phyloP scores from a whole-genome alignment of 2,888 invertebrate species.

The Caenorhabditis japonica region DNA sequence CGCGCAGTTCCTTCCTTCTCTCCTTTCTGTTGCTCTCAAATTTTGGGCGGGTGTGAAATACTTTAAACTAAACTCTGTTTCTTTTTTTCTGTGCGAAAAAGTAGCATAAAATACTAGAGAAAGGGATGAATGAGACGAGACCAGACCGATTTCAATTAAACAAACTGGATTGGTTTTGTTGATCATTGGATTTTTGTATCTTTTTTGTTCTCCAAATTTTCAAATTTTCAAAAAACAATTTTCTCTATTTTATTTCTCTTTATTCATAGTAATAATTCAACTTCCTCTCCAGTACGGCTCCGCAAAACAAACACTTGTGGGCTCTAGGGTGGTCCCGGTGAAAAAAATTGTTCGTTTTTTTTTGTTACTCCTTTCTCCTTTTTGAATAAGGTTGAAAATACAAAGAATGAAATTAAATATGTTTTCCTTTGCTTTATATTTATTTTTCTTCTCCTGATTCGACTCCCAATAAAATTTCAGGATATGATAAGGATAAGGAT shows the following conservation, averaged over 20 bases:
- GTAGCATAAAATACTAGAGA: not conserved
- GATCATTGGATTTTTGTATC: not conserved
- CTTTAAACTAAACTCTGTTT: conserved; percentile 1
- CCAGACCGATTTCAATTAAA: conserved; percentile 26
- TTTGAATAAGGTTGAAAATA: too few species aligned
- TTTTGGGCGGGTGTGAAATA: too few species aligned
- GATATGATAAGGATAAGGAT: too few species aligned
- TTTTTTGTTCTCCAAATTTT: not conserved
- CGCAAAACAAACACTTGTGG: conserved; percentile 33
- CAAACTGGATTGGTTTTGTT: conserved; percentile 1
- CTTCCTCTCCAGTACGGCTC: not conserved
- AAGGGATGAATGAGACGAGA: conserved; percentile 1
- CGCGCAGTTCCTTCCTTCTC: too few species aligned
- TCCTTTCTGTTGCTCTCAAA: too few species aligned
- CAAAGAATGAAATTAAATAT: not conserved
- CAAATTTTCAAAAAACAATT: not conserved
- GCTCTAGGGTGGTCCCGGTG: conserved; percentile 5
- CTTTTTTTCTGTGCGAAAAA: conserved; percentile 9
- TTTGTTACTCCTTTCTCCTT: not conserved
- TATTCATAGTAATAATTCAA: conserved; percentile 20
- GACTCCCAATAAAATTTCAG: not conserved
- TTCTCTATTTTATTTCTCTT: conserved; percentile 6
- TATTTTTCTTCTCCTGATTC: not conserved
- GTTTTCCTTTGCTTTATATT: not conserved
- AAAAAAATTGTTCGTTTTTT: conserved; percentile 12